A percentile compares a stretch with the other conserved stretches of the same genome.
phyloP scores from a whole-genome alignment of 2,113 vertebrate species.

The Lamprologus speciosus region DNA sequence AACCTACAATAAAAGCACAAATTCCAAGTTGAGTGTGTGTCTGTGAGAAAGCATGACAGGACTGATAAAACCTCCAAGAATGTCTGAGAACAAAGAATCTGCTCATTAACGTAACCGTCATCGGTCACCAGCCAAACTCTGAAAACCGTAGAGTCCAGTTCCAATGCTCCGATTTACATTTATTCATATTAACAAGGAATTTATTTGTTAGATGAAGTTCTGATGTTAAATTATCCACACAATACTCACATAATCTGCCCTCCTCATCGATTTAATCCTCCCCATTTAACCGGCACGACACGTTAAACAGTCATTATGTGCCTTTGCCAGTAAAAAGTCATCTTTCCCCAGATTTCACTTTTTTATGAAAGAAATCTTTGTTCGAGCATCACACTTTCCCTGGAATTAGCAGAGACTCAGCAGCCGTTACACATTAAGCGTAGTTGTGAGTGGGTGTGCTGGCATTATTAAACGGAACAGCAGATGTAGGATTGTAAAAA shows the following conservation, averaged over 20 bases:
- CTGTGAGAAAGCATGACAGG: not conserved
- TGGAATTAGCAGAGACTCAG: not conserved
- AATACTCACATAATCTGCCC: not conserved
- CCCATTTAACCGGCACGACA: not conserved
- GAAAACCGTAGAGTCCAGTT: not conserved
- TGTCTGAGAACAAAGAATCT: slow-evolving; percentile 5
- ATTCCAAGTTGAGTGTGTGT: not conserved
- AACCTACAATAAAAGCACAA: not conserved
- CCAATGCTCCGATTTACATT: rapidly evolving
- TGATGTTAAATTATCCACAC: not conserved
- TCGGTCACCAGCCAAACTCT: not conserved
- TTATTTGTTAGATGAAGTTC: not conserved
- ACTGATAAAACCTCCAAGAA: not conserved
- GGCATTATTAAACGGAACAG: not conserved
- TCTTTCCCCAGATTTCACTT: not conserved
- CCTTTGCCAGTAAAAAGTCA: not conserved
- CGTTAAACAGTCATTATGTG: rapidly evolving
- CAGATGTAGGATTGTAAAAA: slow-evolving; percentile 13
- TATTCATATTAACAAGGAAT: not conserved
- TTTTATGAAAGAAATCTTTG: not conserved
- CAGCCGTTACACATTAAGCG: not conserved
- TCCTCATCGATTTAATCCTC: not conserved
- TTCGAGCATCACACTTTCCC: not conserved
- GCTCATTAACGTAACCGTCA: not conserved
- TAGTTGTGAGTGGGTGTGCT: slow-evolving; percentile 5